Base-by-base conservation (phyloP, 2,888 invertebrate genomes). In the Cheilosia grossa region DNA sequence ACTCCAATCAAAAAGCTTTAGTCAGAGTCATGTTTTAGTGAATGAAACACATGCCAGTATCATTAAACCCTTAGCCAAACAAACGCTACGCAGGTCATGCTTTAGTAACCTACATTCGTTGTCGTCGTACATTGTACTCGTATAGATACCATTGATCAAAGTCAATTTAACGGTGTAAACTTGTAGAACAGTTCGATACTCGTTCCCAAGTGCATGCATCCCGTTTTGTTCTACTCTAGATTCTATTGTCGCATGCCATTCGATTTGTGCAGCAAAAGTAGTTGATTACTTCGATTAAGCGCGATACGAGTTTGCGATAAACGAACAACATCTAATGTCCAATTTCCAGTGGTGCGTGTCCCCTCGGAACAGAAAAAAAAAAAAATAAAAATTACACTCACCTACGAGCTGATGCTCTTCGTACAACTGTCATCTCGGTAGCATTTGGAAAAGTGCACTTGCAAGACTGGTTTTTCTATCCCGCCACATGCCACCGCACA, bases 171-270 rank as follows among this genome's bases (percentile, higher is more conserved):
- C 49, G 61, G 54, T 78, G 78, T 73, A 82, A 82, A 82, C 83
- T 63, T 80, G 74, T 74, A 64, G 77, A 82, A 54, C 77, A 17
- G 51, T 69, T 78, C n/a, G 56, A 66, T 63, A 58, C 56, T 79
- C 44, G 73, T 44, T 73, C 54, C 24, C 42, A 67, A 82, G 61
- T 81, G 80, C 61, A 79, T 47, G 7, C 54, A 54, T 83, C 69
- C 83, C 83, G 83, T 83, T 83, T 30, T 80, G 80, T 80, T 83
- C 80, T 80, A 83, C 80, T 83, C 83, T 44, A 83, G 83, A 83
- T 83, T 83, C 83, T 66, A 66, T 80, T 79, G 83, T 74, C 80
- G 73, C 82, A 79, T 79, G 82, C 79, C 82, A 59, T 72, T 72
- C 72, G 82, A 59, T 81, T 81, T 42, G 37, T 37, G 37, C 13